Percentiles rank a stretch among this genome's conserved stretches.
phyloP scores from a whole-genome alignment of 2,113 vertebrate genomes.

The Bos javanicus region DNA sequence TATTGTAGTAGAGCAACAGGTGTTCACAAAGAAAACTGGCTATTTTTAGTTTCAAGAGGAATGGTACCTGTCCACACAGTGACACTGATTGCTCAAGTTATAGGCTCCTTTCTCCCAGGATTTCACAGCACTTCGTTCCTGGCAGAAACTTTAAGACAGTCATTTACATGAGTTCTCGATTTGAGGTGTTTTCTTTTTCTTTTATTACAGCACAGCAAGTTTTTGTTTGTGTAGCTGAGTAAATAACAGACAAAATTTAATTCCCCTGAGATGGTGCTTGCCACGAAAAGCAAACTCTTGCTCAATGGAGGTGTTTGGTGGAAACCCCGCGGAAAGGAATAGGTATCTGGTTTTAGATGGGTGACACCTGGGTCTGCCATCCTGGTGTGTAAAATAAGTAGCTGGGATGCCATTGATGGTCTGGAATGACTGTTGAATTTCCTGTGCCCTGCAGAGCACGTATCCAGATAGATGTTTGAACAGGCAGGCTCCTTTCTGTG shows the following conservation, averaged over 20 bases:
- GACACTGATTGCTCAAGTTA: neutral
- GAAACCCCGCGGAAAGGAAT: neutral
- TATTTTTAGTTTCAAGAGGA: neutral
- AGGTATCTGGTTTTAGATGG: neutral
- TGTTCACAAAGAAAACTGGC: neutral
- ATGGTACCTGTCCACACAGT: neutral
- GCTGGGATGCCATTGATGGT: neutral
- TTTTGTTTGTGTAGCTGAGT: constrained; percentile 65
- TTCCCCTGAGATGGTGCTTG: constrained; percentile 12
- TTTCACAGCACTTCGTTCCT: neutral
- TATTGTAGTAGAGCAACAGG: neutral
- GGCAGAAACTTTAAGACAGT: neutral
- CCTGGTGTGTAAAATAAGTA: neutral
- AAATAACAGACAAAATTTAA: constrained; percentile 56
- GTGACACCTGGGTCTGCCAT: neutral
- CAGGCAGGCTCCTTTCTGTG: constrained; percentile 16
- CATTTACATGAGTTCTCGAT: constrained; percentile 52
- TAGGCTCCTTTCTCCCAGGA: neutral
- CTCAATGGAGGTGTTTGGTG: neutral
- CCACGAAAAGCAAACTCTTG: constrained; percentile 54
- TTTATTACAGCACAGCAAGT: neutral
- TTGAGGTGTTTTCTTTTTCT: constrained; percentile 40
- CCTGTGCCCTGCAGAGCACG: neutral
- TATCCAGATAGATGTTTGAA: constrained; percentile 2
- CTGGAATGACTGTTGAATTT: neutral